A percentile compares a stretch with the other conserved stretches of the same genome.
Conservation (phyloP, 2,888 invertebrate genomes). For the Criorhina ranunculi region DNA sequence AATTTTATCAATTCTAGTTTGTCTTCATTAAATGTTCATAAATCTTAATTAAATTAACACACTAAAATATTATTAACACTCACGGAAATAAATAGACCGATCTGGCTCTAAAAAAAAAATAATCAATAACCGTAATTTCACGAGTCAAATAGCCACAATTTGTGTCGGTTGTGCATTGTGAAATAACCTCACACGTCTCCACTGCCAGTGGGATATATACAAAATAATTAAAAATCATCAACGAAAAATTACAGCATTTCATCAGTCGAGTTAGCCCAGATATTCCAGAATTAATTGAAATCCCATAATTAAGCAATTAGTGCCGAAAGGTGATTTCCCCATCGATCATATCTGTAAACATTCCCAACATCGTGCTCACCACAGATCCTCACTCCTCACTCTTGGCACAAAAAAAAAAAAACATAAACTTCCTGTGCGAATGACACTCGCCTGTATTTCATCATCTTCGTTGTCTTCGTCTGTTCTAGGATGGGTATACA, state of each 20-base stretch:
- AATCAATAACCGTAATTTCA: constrained; percentile 56
- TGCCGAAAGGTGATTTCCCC: constrained; percentile 74
- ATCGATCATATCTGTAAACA: constrained; percentile 75
- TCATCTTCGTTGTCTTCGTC: constrained; percentile 22
- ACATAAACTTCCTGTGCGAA: constrained; percentile 77
- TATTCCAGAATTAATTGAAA: constrained; percentile 69
- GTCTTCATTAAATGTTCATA: too few species aligned
- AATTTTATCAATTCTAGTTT: too few species aligned
- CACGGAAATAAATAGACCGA: background rate
- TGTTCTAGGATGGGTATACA: background rate
- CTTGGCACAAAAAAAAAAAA: constrained; percentile 70
- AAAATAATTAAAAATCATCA: constrained; percentile 56
- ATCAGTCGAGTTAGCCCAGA: constrained; percentile 48
- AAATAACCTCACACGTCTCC: constrained; percentile 7
- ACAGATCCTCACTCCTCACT: constrained; percentile 29
- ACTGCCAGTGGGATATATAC: constrained; percentile 28
- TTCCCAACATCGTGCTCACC: constrained; percentile 40
- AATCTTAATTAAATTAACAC: constrained; percentile 3
- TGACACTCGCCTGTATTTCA: constrained; percentile 55
- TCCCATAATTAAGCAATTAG: constrained; percentile 74
- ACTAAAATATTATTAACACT: constrained; percentile 35
- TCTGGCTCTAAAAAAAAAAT: constrained; percentile 25
- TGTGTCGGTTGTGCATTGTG: background rate
- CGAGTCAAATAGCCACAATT: constrained; percentile 29
- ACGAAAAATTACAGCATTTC: constrained; percentile 55